A percentile compares a stretch with the other conserved stretches of the same genome.
Conservation (phyloP, 2,113 vertebrate species). For the Collichthys lucidus region DNA sequence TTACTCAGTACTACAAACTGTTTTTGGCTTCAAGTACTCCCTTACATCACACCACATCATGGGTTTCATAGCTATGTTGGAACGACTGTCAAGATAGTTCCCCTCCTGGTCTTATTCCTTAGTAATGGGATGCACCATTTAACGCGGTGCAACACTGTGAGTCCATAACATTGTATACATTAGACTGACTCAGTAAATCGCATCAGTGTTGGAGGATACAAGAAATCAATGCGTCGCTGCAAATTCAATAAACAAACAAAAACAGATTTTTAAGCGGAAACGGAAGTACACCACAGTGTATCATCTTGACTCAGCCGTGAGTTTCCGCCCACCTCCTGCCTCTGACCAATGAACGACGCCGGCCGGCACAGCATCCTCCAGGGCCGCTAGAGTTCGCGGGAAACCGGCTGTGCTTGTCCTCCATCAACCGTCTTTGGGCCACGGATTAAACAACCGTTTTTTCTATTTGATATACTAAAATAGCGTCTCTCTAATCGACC, state of each 20-base stretch:
- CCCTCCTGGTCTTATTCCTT: not conserved
- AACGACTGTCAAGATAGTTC: slow-evolving; percentile 35
- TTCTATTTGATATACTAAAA: not conserved
- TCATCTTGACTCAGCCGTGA: not conserved
- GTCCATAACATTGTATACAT: accelerated
- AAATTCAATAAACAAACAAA: not conserved
- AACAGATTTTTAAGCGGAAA: not conserved
- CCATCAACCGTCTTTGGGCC: too few species aligned
- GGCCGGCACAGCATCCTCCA: slow-evolving; percentile 12
- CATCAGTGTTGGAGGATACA: accelerated
- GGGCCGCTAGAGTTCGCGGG: slow-evolving; percentile 72
- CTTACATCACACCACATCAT: slow-evolving; percentile 14
- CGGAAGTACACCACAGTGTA: slow-evolving; percentile 26
- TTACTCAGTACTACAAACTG: not conserved
- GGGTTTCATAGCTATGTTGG: slow-evolving; percentile 18
- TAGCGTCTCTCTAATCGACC: accelerated
- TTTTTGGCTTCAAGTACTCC: not conserved
- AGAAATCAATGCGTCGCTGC: accelerated
- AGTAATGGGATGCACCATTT: not conserved
- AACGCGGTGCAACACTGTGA: not conserved
- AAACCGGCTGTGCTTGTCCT: slow-evolving; percentile 56
- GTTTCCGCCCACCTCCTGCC: slow-evolving; percentile 1
- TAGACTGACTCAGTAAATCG: not conserved
- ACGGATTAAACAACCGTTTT: not conserved
- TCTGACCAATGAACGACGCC: slow-evolving; percentile 66